Conservation (phyloP, 2,888 invertebrate genomes). For the Archips crataeganus region DNA sequence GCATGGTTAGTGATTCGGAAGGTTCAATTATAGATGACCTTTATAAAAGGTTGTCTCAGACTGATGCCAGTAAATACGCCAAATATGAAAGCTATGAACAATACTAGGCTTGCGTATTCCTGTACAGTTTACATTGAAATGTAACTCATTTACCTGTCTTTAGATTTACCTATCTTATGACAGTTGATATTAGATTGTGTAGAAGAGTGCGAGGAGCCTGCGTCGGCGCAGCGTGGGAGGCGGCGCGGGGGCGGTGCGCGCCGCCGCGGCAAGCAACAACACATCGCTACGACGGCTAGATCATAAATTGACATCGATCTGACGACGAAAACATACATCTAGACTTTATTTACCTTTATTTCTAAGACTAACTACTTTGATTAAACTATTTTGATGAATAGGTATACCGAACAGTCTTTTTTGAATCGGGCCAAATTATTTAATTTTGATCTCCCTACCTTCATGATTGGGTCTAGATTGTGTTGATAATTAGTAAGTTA, state of each 20-base stretch:
- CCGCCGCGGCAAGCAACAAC: slow-evolving; percentile 59
- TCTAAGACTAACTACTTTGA: slow-evolving; percentile 65
- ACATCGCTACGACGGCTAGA: slow-evolving; percentile 64
- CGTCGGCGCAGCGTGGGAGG: slow-evolving; percentile 25
- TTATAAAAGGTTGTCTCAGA: too few relatives aligned
- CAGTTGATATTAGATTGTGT: neutral
- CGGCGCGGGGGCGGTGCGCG: slow-evolving; percentile 33
- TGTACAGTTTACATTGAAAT: too few relatives aligned
- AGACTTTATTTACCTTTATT: slow-evolving; percentile 65
- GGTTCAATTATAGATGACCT: too few relatives aligned
- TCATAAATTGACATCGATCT: slow-evolving; percentile 73
- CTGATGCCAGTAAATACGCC: too few relatives aligned
- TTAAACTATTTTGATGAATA: slow-evolving; percentile 80
- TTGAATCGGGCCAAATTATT: slow-evolving; percentile 89
- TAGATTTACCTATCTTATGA: neutral
- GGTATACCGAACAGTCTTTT: slow-evolving; percentile 90
- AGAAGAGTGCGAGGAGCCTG: neutral
- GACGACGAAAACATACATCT: slow-evolving; percentile 64
- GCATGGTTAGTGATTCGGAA: too few relatives aligned
- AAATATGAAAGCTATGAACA: too few relatives aligned
- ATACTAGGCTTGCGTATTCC: too few relatives aligned
- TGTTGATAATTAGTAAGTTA: slow-evolving; percentile 51
- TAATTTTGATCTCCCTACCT: slow-evolving; percentile 80
- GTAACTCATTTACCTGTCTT: neutral
- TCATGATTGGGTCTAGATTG: slow-evolving; percentile 77